phyloP scores from a whole-genome alignment of 2,113 vertebrate genomes.

The Etheostoma spectabile region DNA sequence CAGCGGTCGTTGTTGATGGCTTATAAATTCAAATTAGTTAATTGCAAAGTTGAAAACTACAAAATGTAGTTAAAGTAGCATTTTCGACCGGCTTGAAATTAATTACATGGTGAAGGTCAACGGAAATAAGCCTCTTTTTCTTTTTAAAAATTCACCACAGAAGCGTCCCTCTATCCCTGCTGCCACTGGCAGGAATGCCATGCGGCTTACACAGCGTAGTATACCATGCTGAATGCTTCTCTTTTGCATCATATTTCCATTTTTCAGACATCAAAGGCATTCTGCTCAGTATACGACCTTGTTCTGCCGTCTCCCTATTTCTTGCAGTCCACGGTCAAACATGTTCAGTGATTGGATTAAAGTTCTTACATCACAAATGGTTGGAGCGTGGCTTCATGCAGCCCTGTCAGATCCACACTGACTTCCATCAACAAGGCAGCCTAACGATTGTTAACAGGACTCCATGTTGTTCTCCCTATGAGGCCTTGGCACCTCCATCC shows the following conservation, averaged over 20 bases:
- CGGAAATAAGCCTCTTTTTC: neutral
- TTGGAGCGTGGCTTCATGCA: conserved; percentile 39
- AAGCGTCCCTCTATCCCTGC: conserved; percentile 8
- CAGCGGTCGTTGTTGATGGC: conserved; percentile 7
- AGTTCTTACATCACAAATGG: conserved; percentile 59
- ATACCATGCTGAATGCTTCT: conserved; percentile 25
- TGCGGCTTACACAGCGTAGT: neutral
- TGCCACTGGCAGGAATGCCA: conserved; percentile 12
- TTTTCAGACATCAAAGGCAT: conserved; percentile 58
- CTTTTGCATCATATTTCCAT: conserved; percentile 59
- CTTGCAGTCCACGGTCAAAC: conserved; percentile 42
- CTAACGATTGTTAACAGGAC: conserved; percentile 41
- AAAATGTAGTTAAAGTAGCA: conserved; percentile 33
- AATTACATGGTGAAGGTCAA: conserved; percentile 44
- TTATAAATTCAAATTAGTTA: conserved; percentile 30
- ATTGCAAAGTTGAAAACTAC: conserved; percentile 35
- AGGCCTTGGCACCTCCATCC: conserved; percentile 73
- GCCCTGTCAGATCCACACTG: conserved; percentile 48
- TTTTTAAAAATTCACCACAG: neutral
- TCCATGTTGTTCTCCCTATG: conserved; percentile 51
- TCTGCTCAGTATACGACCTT: conserved; percentile 21
- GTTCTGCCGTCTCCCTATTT: conserved; percentile 49
- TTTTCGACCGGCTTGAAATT: conserved; percentile 39
- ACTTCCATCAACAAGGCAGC: conserved; percentile 51
- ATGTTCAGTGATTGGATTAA: conserved; percentile 67